A percentile compares a stretch with the other conserved stretches of the same genome.
phyloP scores from a whole-genome alignment of 2,113 vertebrate genomes.

The Catagonus wagneri region DNA sequence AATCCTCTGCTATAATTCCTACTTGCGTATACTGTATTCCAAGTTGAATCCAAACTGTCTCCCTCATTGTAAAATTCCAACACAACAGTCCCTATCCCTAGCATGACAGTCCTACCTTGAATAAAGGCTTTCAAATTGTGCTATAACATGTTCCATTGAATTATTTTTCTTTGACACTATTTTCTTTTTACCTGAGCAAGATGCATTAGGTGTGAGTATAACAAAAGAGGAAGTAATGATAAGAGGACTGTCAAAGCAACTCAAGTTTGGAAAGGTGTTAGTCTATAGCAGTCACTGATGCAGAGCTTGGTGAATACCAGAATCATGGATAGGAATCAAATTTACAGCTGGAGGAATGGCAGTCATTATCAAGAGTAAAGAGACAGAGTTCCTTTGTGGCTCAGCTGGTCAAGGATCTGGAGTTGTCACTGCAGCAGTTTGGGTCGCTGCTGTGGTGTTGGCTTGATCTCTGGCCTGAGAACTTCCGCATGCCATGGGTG shows the following conservation, averaged over 20 bases:
- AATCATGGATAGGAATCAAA: neutral
- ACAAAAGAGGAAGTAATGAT: neutral
- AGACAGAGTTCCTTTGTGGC: too few species aligned
- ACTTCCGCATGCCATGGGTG: too few species aligned
- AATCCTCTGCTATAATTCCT: neutral
- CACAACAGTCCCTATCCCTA: neutral
- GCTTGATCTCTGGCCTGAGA: too few species aligned
- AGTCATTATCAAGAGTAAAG: neutral
- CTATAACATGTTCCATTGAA: neutral
- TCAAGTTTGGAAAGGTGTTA: neutral
- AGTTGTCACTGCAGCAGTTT: too few species aligned
- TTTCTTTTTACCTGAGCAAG: neutral
- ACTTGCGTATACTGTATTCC: neutral
- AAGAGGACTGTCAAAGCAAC: neutral
- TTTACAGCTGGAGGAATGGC: rapidly evolving
- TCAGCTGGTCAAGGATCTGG: too few species aligned
- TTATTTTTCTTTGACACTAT: neutral
- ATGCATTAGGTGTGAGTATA: neutral
- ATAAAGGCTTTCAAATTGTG: neutral
- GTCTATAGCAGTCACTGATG: neutral
- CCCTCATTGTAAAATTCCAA: neutral
- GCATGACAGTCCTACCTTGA: neutral
- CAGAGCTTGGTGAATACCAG: neutral
- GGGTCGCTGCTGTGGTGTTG: too few species aligned
- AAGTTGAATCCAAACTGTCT: neutral